Evolutionary conservation across 1,140 invertebrate genomes (phyloP), one percentile per base, ranked within the genome.

Genomic region (Rhopalosiphum padi): DNA sequence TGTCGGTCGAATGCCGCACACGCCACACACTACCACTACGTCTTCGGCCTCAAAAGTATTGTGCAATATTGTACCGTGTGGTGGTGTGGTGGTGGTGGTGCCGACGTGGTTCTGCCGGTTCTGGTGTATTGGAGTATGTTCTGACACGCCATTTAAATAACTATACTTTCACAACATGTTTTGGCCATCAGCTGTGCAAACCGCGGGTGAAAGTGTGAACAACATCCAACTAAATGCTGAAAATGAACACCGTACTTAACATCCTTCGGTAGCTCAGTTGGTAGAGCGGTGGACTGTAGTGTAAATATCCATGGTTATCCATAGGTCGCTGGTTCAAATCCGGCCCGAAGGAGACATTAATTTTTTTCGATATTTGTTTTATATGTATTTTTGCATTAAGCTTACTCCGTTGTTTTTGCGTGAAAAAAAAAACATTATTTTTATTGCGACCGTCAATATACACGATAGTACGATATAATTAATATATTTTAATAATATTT

Each of bases 231-330:
- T 91, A 91, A 91, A 51, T 82, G 35, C n/a, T 51, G 9, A 18
- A 41, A 51, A 87, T 21, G 21, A 41, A 5, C 18, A 25, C 1
- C 25, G 5, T 4, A 30, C 9, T 77, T 7, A 5, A n/a, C 48
- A 53, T 85, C 97, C 97, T 97, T 97, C 97, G 94, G 93, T 94
- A 94, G 94, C 94, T 94, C 94, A 94, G 94, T 94, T 94, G 94
- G 94, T 94, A 94, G 94, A 94, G 94, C 94, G 94, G 94, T 94
- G 94, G 94, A 94, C 94, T 94, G 94, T 94, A 94, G 94, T 94
- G 91, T 77, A 48, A 25, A 90, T 83, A 93, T 83, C 82, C 87
- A 92, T 94, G 94, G 94, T 30, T 68, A 94, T 94, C 94, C 94
- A 95, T 95, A 95, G 94, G 94, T 94, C 94, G 94, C 94, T 95